Evolutionary conservation across 1,140 invertebrate species (phyloP).

Genomic region (Drosophila rhopaloa): DNA sequence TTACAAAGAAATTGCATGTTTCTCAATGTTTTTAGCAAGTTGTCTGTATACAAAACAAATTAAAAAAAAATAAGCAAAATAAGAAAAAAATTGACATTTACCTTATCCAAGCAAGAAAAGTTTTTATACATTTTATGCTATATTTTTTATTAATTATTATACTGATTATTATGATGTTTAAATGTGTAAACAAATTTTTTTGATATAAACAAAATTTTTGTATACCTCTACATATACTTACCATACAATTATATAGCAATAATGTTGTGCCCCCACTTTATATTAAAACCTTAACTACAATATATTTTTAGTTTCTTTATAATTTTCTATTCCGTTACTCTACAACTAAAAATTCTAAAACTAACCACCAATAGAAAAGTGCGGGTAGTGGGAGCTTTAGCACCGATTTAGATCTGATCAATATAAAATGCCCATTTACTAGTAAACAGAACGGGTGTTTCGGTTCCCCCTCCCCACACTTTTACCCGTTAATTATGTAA

Average conservation of each 20-base stretch:
- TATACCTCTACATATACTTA: constrained; percentile 61
- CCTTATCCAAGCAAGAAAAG: constrained; percentile 44
- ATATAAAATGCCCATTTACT: not conserved
- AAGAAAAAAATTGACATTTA: constrained; percentile 57
- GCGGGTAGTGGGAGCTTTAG: constrained; percentile 3
- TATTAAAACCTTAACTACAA: constrained; percentile 67
- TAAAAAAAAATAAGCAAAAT: constrained; percentile 40
- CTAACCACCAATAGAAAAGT: constrained; percentile 41
- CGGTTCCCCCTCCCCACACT: constrained; percentile 8
- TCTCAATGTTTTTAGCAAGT: constrained; percentile 84
- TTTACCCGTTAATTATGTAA: constrained; percentile 57
- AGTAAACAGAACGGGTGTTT: constrained; percentile 14
- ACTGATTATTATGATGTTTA: constrained; percentile 53
- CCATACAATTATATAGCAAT: constrained; percentile 55
- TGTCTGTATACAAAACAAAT: constrained; percentile 53
- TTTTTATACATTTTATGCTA: constrained; percentile 67
- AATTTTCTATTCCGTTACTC: constrained; percentile 55
- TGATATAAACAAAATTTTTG: constrained; percentile 65
- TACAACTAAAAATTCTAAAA: constrained; percentile 44
- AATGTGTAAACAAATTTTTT: constrained; percentile 62
- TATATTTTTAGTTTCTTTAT: constrained; percentile 71
- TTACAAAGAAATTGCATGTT: constrained; percentile 80
- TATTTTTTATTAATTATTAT: constrained; percentile 65
- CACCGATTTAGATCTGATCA: constrained; percentile 3
- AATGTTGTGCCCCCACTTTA: constrained; percentile 71